These are phyloP conservation scores for Pyrgus malvae DNA, from an alignment of 2,888 invertebrate species.

Conservation along the genomic window DNA sequence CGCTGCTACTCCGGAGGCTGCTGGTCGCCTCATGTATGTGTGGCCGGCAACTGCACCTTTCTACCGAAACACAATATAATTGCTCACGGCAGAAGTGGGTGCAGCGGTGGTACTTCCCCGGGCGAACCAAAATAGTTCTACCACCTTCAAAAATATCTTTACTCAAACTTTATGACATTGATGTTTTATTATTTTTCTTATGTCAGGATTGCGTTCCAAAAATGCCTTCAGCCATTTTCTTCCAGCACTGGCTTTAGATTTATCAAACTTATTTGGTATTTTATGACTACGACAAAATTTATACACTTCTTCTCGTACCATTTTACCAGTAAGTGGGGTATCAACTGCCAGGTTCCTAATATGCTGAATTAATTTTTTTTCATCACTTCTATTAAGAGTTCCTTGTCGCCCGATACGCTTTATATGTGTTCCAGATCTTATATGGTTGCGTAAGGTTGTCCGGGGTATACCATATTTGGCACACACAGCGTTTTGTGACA, in stretches of 20 bases:
- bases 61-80: too few species aligned
- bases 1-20: too few species aligned
- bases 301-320: neutral
- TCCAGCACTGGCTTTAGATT: neutral
- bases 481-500: neutral
- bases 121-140: too few species aligned
- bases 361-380: neutral
- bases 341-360: neutral
- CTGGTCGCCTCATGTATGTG: too few species aligned
- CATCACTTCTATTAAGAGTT: neutral
- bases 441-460: neutral
- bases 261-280: neutral
- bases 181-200: neutral
- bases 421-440: neutral
- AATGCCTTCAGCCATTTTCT: neutral
- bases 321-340: neutral
- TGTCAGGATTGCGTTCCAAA: neutral
- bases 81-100: too few species aligned
- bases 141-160: too few species aligned
- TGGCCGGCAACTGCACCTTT: too few species aligned
- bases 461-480: neutral
- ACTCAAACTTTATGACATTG: too few species aligned
- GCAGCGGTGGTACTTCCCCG: too few species aligned
- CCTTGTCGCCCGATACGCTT: neutral
- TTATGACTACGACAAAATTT: neutral